Evolutionary conservation across 2,113 vertebrate genomes (phyloP).

Genomic region (Coptodon rendalli): DNA sequence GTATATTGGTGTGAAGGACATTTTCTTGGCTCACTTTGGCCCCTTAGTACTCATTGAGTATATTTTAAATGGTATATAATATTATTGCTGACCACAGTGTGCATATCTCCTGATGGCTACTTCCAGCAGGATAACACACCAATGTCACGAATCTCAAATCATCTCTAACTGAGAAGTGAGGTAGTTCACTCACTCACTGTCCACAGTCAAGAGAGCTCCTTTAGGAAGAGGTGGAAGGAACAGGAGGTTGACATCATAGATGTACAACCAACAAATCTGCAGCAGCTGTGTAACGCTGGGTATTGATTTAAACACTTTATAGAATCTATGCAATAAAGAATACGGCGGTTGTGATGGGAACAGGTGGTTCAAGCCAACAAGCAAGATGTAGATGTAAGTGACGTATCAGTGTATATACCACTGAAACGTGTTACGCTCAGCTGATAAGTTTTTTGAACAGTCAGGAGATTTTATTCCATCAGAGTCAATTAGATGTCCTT

Average conservation of each 20-base stretch:
- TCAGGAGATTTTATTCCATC: neutral
- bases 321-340: neutral
- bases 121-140: neutral
- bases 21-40: neutral
- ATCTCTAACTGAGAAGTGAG: neutral
- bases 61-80: neutral
- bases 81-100: neutral
- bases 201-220: neutral
- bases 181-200: neutral
- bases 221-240: neutral
- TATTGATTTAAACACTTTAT: neutral
- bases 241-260: neutral
- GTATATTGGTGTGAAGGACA: neutral
- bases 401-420: neutral
- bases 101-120: neutral
- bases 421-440: neutral
- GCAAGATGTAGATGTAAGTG: neutral
- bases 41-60: neutral
- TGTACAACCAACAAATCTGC: neutral
- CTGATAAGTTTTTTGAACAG: fast-evolving
- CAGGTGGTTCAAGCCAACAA: neutral
- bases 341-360: fast-evolving
- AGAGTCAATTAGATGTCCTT: neutral
- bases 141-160: neutral
- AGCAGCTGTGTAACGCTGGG: neutral